Conservation (phyloP, 2,888 invertebrate species). For the Sepiola atlantica region DNA sequence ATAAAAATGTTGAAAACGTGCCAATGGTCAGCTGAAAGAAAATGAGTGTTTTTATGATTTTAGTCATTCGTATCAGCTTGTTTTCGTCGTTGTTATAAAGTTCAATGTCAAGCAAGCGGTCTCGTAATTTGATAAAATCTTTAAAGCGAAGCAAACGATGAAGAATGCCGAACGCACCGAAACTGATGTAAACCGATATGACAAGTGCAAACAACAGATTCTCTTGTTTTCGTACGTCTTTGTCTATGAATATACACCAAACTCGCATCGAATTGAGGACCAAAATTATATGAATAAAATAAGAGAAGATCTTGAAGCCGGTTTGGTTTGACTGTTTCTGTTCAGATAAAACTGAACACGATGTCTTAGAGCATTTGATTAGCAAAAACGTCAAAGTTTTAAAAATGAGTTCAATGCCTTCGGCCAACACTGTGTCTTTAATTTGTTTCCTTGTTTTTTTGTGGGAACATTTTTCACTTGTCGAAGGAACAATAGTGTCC, state of each 20-base stretch:
- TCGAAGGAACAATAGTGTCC: too few species aligned
- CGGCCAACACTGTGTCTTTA: too few species aligned
- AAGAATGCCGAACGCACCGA: neutral
- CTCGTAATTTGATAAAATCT: neutral
- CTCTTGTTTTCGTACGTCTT: neutral
- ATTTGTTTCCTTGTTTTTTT: too few species aligned
- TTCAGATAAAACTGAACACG: neutral
- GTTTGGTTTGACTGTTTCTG: neutral
- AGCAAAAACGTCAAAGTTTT: too few species aligned
- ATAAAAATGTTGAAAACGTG: neutral
- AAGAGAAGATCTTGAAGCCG: neutral
- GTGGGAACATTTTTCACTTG: too few species aligned
- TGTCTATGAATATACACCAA: neutral
- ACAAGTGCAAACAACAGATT: neutral
- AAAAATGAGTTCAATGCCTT: too few species aligned
- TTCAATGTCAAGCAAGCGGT: neutral
- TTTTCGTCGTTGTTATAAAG: neutral
- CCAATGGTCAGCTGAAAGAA: neutral
- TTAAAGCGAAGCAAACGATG: neutral
- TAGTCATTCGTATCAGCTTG: neutral
- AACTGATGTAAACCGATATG: neutral
- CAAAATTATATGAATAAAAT: neutral
- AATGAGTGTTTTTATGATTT: accelerated
- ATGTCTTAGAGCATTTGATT: too few species aligned
- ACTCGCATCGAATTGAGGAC: neutral